Evolutionary conservation across 2,888 invertebrate genomes (phyloP).

Genomic region (Globia sparganii): DNA sequence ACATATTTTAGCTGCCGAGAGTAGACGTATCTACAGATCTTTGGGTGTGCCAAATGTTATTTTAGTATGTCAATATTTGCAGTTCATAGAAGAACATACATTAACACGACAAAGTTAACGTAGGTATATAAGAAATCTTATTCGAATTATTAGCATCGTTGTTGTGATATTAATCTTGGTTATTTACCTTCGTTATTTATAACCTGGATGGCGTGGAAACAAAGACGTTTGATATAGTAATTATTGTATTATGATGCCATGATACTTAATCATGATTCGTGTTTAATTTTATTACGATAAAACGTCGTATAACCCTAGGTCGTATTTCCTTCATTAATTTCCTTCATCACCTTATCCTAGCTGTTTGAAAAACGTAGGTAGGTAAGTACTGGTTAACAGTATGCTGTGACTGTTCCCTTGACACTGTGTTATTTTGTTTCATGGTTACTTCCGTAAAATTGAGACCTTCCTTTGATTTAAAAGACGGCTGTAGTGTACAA

Average conservation of each 20-base stretch:
- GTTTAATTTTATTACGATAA: constrained; percentile 5
- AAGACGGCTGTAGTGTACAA: constrained; percentile 21
- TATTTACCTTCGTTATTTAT: constrained; percentile 9
- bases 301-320: neutral
- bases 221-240: constrained; percentile 35
- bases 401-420: neutral
- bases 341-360: neutral
- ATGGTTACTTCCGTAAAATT: neutral
- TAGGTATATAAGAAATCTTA: constrained; percentile 11
- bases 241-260: constrained; percentile 32
- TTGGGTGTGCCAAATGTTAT: too few relatives aligned
- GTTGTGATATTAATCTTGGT: constrained; percentile 9
- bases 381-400: neutral
- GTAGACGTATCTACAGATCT: neutral
- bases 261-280: constrained; percentile 21
- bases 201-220: constrained; percentile 23
- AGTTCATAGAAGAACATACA: constrained; percentile 18
- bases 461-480: neutral
- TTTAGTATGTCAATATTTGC: constrained; percentile 37
- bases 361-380: neutral
- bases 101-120: constrained; percentile 17
- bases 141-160: constrained; percentile 16
- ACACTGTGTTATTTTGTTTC: neutral
- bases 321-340: too few relatives aligned
- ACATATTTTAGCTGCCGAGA: neutral